A percentile compares a stretch with the other conserved stretches of the same genome.
Conservation (phyloP, 1,140 invertebrate species). For the Zaprionus taronus region DNA sequence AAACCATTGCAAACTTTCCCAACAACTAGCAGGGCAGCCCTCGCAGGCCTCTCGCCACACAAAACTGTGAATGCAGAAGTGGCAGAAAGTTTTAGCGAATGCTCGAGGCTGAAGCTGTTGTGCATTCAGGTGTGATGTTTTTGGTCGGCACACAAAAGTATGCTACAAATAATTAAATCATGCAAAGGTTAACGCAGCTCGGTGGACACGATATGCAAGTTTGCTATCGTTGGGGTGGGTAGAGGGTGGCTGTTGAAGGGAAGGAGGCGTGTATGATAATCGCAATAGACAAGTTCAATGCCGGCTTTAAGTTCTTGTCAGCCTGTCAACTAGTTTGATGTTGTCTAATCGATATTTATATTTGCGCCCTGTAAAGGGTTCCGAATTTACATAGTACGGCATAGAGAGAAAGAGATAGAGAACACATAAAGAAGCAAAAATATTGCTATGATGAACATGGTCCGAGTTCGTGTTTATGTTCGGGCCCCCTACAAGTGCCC, state of each 20-base stretch:
- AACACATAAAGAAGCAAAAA: conserved; percentile 22
- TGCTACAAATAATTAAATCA: conserved; percentile 81
- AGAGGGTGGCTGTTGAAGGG: neutral
- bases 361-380: conserved; percentile 33
- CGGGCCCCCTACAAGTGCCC: conserved; percentile 24
- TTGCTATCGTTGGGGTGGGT: neutral
- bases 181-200: conserved; percentile 65
- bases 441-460: conserved; percentile 20
- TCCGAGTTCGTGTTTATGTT: conserved; percentile 12
- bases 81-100: conserved; percentile 64
- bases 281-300: conserved; percentile 73
- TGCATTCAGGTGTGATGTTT: conserved; percentile 78
- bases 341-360: conserved; percentile 80
- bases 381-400: conserved; percentile 58
- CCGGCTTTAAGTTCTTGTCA: conserved; percentile 63
- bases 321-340: conserved; percentile 68
- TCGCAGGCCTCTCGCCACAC: conserved; percentile 1
- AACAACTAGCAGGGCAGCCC: conserved; percentile 49
- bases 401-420: neutral
- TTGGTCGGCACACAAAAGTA: conserved; percentile 73
- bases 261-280: conserved; percentile 4
- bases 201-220: conserved; percentile 41
- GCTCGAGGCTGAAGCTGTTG: conserved; percentile 24
- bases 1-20: conserved; percentile 51
- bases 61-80: conserved; percentile 69